A percentile compares a stretch with the other conserved stretches of the same genome.
Evolutionary conservation across 1,140 invertebrate genomes (phyloP).

Genomic region (Planococcus citri): DNA sequence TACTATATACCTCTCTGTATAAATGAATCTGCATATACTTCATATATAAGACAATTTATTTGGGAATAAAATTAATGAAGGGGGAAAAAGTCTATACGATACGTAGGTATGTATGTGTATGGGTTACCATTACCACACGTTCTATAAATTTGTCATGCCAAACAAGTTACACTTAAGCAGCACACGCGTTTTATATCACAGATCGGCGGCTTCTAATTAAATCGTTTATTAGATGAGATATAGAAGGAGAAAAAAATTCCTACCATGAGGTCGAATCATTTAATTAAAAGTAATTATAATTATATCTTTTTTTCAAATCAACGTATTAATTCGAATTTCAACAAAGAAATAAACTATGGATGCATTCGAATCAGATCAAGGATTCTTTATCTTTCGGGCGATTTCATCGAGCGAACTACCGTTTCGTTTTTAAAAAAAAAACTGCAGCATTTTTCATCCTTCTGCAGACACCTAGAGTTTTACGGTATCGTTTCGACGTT

Average conservation of each 20-base stretch:
- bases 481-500: too few species aligned
- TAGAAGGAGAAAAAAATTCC: too few species aligned
- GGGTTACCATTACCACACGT: not conserved
- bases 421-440: too few species aligned
- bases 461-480: not conserved
- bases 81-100: too few species aligned
- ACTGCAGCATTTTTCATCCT: not conserved
- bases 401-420: not conserved
- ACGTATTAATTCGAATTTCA: not conserved
- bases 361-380: constrained; percentile 6
- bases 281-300: constrained; percentile 4
- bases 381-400: not conserved
- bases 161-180: not conserved
- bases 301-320: not conserved
- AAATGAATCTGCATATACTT: too few species aligned
- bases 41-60: too few species aligned
- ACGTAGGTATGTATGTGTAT: too few species aligned
- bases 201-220: not conserved
- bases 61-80: too few species aligned
- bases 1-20: too few species aligned
- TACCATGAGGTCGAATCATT: not conserved
- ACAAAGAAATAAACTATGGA: not conserved
- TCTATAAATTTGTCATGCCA: not conserved
- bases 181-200: not conserved
- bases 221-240: not conserved